Evolutionary conservation across 1,140 invertebrate species (phyloP).

Genomic region (Lerema accius): DNA sequence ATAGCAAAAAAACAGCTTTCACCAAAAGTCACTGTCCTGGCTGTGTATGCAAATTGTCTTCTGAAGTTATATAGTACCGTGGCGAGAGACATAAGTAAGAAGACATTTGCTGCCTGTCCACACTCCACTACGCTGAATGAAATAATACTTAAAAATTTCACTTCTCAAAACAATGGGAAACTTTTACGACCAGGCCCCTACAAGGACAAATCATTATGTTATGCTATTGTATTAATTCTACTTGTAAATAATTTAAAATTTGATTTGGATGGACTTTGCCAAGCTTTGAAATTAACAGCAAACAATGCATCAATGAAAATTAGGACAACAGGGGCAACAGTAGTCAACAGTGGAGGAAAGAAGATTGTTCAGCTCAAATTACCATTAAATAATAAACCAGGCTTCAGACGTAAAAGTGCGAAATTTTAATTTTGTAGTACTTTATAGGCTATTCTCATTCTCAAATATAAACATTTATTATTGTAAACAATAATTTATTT

Average conservation of each 20-base stretch:
- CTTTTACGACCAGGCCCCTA: conserved; percentile 50
- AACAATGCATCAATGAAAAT: conserved; percentile 50
- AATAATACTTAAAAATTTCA: conserved; percentile 57
- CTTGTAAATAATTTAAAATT: conserved; percentile 66
- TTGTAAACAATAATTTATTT: no score
- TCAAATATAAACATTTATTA: no score
- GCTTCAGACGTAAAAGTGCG: conserved; percentile 52
- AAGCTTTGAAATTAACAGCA: conserved; percentile 50
- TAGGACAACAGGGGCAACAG: conserved; percentile 52
- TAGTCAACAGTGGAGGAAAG: conserved; percentile 45
- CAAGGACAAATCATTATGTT: conserved; percentile 66
- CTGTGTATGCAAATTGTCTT: conserved; percentile 59
- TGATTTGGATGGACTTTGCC: conserved; percentile 52
- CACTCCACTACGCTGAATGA: conserved; percentile 58
- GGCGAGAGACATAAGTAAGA: conserved; percentile 53
- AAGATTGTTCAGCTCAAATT: conserved; percentile 62
- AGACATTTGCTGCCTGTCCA: conserved; percentile 49
- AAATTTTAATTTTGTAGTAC: conserved; percentile 60
- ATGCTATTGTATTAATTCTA: conserved; percentile 62
- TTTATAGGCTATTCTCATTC: no score
- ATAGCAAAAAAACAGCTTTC: conserved; percentile 48
- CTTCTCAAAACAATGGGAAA: conserved; percentile 44
- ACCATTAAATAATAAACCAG: conserved; percentile 51
- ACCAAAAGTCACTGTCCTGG: conserved; percentile 49
- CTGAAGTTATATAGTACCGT: conserved; percentile 50